Conservation (phyloP, 2,113 vertebrate genomes). For the Phaetusa simplex region DNA sequence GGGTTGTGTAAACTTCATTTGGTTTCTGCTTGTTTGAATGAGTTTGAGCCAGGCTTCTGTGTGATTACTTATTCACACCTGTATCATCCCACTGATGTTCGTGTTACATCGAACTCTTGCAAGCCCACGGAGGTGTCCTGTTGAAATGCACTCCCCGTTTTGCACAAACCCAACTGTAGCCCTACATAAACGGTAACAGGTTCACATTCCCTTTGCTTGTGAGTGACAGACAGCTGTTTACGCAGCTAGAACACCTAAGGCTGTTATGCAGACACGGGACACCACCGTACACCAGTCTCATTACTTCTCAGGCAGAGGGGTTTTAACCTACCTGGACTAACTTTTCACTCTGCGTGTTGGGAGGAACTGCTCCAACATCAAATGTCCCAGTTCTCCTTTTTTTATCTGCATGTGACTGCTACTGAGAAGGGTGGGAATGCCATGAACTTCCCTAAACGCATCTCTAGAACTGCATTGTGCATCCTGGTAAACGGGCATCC, state of each 20-base stretch:
- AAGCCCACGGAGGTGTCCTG: background rate
- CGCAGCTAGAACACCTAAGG: background rate
- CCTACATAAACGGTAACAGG: background rate
- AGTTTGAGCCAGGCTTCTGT: background rate
- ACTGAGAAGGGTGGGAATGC: background rate
- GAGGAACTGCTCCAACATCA: background rate
- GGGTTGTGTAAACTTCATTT: background rate
- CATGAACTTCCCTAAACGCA: background rate
- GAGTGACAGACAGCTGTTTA: background rate
- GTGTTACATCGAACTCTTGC: fast-evolving
- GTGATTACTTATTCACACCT: background rate
- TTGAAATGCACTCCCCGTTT: background rate
- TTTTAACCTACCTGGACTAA: background rate
- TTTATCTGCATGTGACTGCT: background rate
- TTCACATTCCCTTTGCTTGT: background rate
- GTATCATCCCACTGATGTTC: background rate
- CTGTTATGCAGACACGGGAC: background rate
- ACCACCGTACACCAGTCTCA: fast-evolving
- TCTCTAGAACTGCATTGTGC: background rate
- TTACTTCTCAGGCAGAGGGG: background rate
- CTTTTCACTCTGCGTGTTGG: background rate
- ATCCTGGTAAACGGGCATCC: background rate
- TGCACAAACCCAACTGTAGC: background rate
- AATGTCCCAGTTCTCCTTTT: background rate
- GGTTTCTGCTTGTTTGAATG: background rate